phyloP scores from a whole-genome alignment of 2,888 invertebrate genomes.

The Drosophila mercatorum region DNA sequence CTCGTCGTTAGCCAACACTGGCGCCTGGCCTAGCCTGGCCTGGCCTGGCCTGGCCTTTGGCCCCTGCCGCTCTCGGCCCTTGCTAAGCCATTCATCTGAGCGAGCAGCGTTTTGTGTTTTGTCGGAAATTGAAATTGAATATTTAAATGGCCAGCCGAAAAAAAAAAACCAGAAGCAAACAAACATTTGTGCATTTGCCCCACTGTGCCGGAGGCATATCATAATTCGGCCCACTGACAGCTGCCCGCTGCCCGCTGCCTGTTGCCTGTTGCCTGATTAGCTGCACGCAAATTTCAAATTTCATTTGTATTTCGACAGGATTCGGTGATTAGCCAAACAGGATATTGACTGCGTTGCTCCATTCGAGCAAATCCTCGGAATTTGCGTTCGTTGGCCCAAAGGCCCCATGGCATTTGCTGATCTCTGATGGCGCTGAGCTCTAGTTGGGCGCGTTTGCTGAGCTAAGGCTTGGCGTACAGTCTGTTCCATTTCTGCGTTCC shows the following conservation, averaged over 20 bases:
- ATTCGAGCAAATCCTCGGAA: neutral
- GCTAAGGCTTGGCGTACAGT: neutral
- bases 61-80: neutral
- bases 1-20: constrained; percentile 32
- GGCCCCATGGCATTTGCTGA: neutral
- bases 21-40: neutral
- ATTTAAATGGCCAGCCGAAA: constrained; percentile 57
- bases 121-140: constrained; percentile 82
- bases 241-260: neutral
- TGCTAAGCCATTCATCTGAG: constrained; percentile 19
- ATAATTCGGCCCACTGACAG: constrained; percentile 22
- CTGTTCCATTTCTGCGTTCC: too few species aligned
- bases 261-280: constrained; percentile 9
- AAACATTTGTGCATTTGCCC: constrained; percentile 14
- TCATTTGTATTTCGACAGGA: constrained; percentile 25
- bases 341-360: constrained; percentile 33
- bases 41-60: neutral
- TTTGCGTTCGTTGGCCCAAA: neutral
- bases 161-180: too few species aligned
- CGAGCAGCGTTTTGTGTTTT: constrained; percentile 65
- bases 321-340: constrained; percentile 35
- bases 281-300: constrained; percentile 23
- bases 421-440: neutral
- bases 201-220: constrained; percentile 22
- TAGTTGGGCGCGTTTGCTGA: too few species aligned